Evolutionary conservation across 1,140 invertebrate genomes (phyloP), one percentile per base, ranked within the genome.

Genomic region (Macrocentrus cingulum): DNA sequence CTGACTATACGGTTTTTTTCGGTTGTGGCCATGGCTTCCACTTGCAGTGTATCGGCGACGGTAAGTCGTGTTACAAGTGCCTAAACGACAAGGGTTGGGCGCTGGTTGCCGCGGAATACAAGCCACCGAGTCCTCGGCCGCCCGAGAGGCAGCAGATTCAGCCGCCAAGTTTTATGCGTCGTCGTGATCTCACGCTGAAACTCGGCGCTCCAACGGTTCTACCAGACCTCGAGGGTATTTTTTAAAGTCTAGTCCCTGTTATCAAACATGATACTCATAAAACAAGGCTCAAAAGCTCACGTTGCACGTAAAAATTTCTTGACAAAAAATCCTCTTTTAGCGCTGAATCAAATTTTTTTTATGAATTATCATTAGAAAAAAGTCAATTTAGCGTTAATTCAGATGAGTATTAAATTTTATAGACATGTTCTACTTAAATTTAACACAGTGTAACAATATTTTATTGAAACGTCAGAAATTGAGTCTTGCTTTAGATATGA

Each of bases 11-110:
- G 34, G 66, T 75, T 13, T 62, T 79, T 36, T 80, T 79, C 29
- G 68, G 66, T 57, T 80, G 78, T 56, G 76, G 75, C 46, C 78
- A 80, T 64, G 72, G 73, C 29, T 80, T 72, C 66, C 78, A 80
- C 44, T 55, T 65, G 2, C 63, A 74, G 46, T 80, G 77, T 62
- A 52, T 79, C 9, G 66, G 71, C 6, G 78, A 78, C 62, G 60
- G 70, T n/a, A 79, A 71, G 60, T 62, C 69, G 15, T 80, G 78
- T 62, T 76, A 75, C 39, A 75, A 77, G 57, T 80, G 77, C 64
- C 60, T 78, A 29, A 74, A 75, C 50, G 64, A 59, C n/a, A 77
- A 77, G 57, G 76, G 76, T 18, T 79, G 76, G 76, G 67, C 74
- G 49, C 67, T 74, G 16, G 34, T 66, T 34, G 63, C 66, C 19